Conservation (phyloP, 2,113 vertebrate genomes). For the Clupea harengus region DNA sequence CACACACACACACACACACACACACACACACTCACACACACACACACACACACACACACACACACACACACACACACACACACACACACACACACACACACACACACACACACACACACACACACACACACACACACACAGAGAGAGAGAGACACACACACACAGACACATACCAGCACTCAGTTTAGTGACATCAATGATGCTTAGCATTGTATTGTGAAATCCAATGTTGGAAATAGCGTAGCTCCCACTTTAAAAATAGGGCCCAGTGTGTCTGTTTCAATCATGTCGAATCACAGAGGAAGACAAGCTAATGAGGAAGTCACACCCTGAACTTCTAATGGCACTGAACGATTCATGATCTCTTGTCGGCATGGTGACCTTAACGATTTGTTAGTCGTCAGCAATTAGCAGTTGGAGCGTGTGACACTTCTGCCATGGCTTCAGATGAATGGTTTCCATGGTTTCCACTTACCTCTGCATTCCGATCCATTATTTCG, state of each 20-base stretch:
- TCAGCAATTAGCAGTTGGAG: constrained; percentile 29
- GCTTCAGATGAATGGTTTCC: constrained; percentile 29
- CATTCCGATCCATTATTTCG: constrained; percentile 22
- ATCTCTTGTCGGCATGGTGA: constrained; percentile 34
- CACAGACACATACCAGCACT: neutral
- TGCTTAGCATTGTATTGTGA: neutral
- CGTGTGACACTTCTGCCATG: neutral
- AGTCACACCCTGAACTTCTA: neutral
- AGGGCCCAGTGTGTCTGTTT: neutral
- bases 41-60: neutral
- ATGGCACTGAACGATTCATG: constrained; percentile 33
- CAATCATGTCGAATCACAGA: neutral
- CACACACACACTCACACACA: neutral
- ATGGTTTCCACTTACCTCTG: constrained; percentile 11
- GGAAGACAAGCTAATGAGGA: neutral
- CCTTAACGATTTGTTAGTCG: constrained; percentile 39
- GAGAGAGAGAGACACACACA: neutral
- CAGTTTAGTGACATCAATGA: neutral
- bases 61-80: neutral
- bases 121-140: neutral
- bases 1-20: constrained; percentile 10
- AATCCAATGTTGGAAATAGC: neutral
- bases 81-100: neutral
- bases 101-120: constrained; percentile 3
- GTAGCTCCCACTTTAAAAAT: neutral